A percentile compares a stretch with the other conserved stretches of the same genome.
These are phyloP conservation scores for Himalopsyche kuldschensis DNA, from an alignment of 2,888 invertebrate genomes.

Conservation along the genomic window DNA sequence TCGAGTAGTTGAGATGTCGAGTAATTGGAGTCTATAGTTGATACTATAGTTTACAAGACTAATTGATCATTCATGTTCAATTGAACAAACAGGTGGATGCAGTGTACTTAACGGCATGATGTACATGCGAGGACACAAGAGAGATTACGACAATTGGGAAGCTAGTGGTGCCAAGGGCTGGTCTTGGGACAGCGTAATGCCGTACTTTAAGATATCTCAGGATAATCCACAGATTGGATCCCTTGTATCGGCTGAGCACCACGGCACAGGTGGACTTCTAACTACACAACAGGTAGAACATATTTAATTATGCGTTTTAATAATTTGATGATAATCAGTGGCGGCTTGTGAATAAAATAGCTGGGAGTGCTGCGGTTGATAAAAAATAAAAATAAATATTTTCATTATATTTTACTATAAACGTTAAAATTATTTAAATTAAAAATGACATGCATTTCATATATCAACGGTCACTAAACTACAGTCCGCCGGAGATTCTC, in stretches of 20 bases:
- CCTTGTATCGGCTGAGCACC: constrained; percentile 62
- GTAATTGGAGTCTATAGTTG: no score
- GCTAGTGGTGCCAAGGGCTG: constrained; percentile 73
- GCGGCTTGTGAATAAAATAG: no score
- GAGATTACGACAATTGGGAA: constrained; percentile 78
- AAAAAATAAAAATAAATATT: no score
- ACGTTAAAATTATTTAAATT: no score
- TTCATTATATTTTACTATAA: no score
- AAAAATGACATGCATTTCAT: no score
- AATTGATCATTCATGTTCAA: constrained; percentile 23
- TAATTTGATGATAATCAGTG: no score
- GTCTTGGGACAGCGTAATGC: constrained; percentile 76
- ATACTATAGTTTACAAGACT: not conserved
- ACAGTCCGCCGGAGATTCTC: no score
- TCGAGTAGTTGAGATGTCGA: no score
- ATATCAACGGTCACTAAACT: no score
- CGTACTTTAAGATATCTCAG: constrained; percentile 70
- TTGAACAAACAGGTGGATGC: constrained; percentile 63
- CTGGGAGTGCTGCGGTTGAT: no score
- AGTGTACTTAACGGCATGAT: constrained; percentile 81
- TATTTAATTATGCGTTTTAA: no score
- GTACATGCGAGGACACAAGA: constrained; percentile 76
- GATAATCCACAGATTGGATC: constrained; percentile 66
- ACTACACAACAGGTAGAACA: constrained; percentile 57
- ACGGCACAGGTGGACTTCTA: constrained; percentile 64